These are phyloP conservation scores for Strix uralensis DNA, from an alignment of 2,113 vertebrate genomes.

Conservation along the genomic window DNA sequence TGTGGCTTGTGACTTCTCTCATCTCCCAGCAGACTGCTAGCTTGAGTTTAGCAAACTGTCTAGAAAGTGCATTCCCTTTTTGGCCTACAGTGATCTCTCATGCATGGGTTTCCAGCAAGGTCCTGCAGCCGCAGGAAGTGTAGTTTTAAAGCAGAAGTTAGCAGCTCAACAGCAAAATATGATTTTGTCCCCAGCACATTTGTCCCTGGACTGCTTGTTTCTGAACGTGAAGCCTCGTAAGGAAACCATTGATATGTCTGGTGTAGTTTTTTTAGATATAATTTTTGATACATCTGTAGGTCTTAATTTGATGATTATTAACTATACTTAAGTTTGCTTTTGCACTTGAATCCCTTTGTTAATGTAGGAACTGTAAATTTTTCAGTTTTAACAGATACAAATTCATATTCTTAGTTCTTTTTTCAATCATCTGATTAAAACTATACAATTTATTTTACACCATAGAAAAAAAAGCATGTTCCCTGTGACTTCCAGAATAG, in stretches of 20 bases:
- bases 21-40: not conserved
- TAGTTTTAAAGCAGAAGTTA: not conserved
- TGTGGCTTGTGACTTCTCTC: not conserved
- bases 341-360: not conserved
- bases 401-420: not conserved
- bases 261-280: not conserved
- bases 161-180: not conserved
- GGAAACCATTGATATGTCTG: not conserved
- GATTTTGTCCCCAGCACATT: not conserved
- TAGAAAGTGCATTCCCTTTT: not conserved
- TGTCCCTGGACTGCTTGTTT: not conserved
- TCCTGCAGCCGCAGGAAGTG: not conserved
- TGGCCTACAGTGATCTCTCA: not conserved
- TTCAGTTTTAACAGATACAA: not conserved
- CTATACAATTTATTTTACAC: not conserved
- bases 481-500: constrained; percentile 5
- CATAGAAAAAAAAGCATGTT: not conserved
- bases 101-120: not conserved
- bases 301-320: not conserved
- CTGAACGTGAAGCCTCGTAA: not conserved
- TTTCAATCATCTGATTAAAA: constrained; percentile 15
- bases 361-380: not conserved
- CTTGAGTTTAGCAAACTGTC: not conserved
- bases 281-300: not conserved
- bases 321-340: not conserved